phyloP scores from a whole-genome alignment of 2,113 vertebrate species.

The Pterophyllum scalare region DNA sequence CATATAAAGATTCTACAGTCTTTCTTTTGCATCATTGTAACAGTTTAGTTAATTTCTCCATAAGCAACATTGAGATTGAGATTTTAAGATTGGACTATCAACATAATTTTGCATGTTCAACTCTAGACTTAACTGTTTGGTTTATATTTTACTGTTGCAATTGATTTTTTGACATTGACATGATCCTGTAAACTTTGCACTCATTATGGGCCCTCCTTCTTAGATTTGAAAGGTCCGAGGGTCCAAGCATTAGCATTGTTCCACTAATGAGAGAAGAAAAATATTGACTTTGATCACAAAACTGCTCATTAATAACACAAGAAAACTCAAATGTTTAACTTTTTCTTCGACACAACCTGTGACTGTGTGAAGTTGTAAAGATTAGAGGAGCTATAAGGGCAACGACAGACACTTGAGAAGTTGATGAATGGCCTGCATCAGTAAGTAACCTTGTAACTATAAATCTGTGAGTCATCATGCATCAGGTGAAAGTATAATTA shows the following conservation, averaged over 20 bases:
- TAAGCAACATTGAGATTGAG: not conserved
- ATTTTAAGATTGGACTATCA: not conserved
- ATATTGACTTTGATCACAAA: constrained; percentile 46
- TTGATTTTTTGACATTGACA: not conserved
- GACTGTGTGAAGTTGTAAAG: not conserved
- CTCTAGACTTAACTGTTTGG: not conserved
- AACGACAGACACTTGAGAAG: not conserved
- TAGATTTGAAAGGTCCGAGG: constrained; percentile 29
- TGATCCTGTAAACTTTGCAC: constrained; percentile 35
- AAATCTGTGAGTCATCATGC: not conserved
- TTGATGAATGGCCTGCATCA: constrained; percentile 3
- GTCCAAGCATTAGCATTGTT: constrained; percentile 5
- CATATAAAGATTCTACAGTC: not conserved
- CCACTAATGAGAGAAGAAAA: not conserved
- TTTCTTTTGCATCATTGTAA: not conserved
- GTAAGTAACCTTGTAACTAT: constrained; percentile 12
- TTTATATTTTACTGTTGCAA: not conserved
- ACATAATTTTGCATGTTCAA: not conserved
- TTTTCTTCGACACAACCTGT: not conserved
- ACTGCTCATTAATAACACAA: constrained; percentile 29
- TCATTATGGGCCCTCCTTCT: constrained; percentile 19
- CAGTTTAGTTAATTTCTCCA: not conserved
- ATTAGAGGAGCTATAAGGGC: not conserved
- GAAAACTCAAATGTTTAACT: not conserved
- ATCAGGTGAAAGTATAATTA: not conserved